Percentiles rank a stretch among this genome's conserved stretches.
phyloP scores from a whole-genome alignment of 2,888 invertebrate genomes.

The Cephus runcator region DNA sequence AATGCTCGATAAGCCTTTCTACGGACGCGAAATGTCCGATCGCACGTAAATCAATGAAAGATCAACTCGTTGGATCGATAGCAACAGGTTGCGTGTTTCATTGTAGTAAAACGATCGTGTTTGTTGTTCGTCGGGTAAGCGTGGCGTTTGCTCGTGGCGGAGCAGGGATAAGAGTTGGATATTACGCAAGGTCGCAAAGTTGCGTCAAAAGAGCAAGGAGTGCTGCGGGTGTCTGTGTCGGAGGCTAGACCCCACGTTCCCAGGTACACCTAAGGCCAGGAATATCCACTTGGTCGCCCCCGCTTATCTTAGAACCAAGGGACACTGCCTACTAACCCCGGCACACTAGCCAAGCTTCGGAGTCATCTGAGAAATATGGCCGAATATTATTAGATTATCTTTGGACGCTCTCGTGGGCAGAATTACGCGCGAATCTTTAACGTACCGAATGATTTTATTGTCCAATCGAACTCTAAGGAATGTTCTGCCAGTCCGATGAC shows the following conservation, averaged over 20 bases:
- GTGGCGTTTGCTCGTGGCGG: background rate
- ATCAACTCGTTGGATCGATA: background rate
- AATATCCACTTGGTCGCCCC: slow-evolving; percentile 41
- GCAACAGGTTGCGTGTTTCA: background rate
- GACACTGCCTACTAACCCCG: slow-evolving; percentile 38
- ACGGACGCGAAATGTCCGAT: background rate
- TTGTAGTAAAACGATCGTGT: slow-evolving; percentile 1
- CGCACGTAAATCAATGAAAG: background rate
- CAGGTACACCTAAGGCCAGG: slow-evolving; percentile 43
- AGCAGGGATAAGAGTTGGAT: slow-evolving; percentile 9
- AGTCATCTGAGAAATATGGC: slow-evolving; percentile 47
- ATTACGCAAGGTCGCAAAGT: slow-evolving; percentile 36
- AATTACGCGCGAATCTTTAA: slow-evolving; percentile 10
- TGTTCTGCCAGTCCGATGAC: background rate
- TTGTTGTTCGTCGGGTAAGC: background rate
- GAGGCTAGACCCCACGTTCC: slow-evolving; percentile 24
- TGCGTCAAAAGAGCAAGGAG: slow-evolving; percentile 28
- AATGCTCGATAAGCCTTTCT: background rate
- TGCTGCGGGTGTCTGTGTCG: slow-evolving; percentile 17
- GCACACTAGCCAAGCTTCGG: slow-evolving; percentile 39
- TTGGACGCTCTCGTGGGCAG: slow-evolving; percentile 31
- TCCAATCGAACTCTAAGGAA: background rate
- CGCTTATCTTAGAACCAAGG: slow-evolving; percentile 33
- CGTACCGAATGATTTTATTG: background rate
- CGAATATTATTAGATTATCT: slow-evolving; percentile 53